phyloP scores from a whole-genome alignment of 2,113 vertebrate genomes.

The Salminus brasiliensis region DNA sequence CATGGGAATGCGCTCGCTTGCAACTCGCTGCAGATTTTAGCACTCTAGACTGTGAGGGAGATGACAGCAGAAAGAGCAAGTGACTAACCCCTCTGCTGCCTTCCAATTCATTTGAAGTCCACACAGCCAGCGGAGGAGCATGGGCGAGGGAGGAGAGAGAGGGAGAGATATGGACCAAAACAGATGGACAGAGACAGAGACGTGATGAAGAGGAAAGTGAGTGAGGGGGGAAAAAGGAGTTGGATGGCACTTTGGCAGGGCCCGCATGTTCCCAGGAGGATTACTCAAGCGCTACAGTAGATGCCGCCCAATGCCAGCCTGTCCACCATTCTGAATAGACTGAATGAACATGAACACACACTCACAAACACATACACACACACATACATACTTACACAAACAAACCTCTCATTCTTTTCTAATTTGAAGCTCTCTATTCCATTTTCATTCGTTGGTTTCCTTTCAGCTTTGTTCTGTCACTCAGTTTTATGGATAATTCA shows the following conservation, averaged over 20 bases:
- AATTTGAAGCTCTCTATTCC: background rate
- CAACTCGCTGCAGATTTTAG: conserved; percentile 63
- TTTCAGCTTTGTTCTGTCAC: background rate
- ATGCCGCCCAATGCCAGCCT: conserved; percentile 64
- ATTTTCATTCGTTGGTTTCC: background rate
- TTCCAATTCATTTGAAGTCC: conserved; percentile 28
- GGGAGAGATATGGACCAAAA: conserved; percentile 17
- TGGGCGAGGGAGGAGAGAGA: conserved; percentile 50
- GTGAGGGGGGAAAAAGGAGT: conserved; percentile 54
- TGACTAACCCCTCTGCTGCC: conserved; percentile 49
- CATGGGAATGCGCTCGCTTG: conserved; percentile 69
- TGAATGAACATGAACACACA: conserved; percentile 58
- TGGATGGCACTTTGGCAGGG: conserved; percentile 76
- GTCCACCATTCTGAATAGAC: conserved; percentile 50
- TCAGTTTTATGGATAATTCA: background rate
- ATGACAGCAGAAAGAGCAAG: conserved; percentile 39
- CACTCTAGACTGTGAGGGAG: conserved; percentile 58
- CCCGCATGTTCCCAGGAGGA: conserved; percentile 78
- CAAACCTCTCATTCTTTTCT: background rate
- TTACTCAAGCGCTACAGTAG: conserved; percentile 70
- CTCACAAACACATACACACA: conserved; percentile 16
- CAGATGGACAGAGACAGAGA: conserved; percentile 46
- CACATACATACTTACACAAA: conserved; percentile 37
- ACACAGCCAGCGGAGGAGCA: conserved; percentile 28
- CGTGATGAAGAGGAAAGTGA: conserved; percentile 46